Evolutionary conservation across 2,888 invertebrate species (phyloP).

Genomic region (Drosophila nr. perissopoda): DNA sequence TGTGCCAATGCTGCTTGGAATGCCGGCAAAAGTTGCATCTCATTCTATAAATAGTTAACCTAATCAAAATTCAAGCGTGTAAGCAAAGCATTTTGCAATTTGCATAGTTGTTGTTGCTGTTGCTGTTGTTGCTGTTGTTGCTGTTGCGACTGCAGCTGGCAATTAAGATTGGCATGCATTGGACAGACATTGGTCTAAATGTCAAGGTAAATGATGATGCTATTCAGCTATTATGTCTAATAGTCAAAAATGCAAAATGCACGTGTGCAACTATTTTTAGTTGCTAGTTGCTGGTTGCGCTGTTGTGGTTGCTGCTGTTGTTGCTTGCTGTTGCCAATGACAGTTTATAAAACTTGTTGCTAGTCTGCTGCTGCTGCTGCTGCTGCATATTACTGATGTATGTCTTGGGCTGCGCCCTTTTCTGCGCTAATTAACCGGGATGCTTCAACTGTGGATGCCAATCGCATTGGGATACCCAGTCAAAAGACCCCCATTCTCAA

Average conservation of each 20-base stretch:
- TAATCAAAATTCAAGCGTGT: slow-evolving; percentile 79
- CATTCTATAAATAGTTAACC: slow-evolving; percentile 77
- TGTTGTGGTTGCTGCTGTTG: slow-evolving; percentile 7
- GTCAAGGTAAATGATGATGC: slow-evolving; percentile 81
- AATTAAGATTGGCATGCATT: slow-evolving; percentile 75
- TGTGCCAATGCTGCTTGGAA: slow-evolving; percentile 57
- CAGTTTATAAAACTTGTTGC: slow-evolving; percentile 70
- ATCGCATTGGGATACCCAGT: slow-evolving; percentile 17
- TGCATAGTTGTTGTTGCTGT: slow-evolving; percentile 58
- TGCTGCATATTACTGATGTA: slow-evolving; percentile 59
- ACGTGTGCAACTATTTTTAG: slow-evolving; percentile 78
- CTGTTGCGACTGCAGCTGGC: slow-evolving; percentile 47
- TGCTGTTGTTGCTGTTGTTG: slow-evolving; percentile 36
- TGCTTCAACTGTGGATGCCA: slow-evolving; percentile 20
- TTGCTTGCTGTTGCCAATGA: slow-evolving; percentile 56
- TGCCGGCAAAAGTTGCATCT: slow-evolving; percentile 56
- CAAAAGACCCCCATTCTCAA: slow-evolving; percentile 33
- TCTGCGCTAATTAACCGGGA: slow-evolving; percentile 71
- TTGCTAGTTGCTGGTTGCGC: slow-evolving; percentile 25
- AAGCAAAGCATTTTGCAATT: slow-evolving; percentile 75
- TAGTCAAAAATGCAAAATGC: slow-evolving; percentile 75
- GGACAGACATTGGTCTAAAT: slow-evolving; percentile 79
- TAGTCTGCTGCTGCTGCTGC: not conserved
- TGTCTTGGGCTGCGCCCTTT: slow-evolving; percentile 76
- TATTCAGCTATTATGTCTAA: slow-evolving; percentile 76